Evolutionary conservation across 2,888 invertebrate species (phyloP), one percentile per base, ranked within the genome.

Genomic region (Amblyjoppa proteus): DNA sequence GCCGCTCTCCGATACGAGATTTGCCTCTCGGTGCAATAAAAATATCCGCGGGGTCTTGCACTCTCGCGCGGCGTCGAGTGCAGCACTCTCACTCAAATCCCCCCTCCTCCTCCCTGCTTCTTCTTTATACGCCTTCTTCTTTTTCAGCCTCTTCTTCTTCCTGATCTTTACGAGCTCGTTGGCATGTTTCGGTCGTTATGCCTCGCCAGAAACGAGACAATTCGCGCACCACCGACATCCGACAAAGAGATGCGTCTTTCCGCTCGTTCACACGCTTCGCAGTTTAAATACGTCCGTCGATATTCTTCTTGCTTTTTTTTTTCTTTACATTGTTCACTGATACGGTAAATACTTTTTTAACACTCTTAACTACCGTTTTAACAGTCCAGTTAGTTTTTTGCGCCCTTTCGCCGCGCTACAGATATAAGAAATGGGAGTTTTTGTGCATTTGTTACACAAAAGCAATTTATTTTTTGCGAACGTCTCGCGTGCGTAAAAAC

Each of bases 151-250:
- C 34, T 58, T 76, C 34, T 71, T 76, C 38, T 81, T 84, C 66
- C 58, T 84, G 51, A 73, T 81, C 81, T 84, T 84, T 84, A 81
- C 84, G 81, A 84, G 56, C 84, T 84, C 73, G 81, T 84, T 81
- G 84, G 81, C 81, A 68, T 53, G 77, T 84, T 81, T 81, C 81
- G 81, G 77, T 77, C 71, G 73, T 77, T 81, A 69, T 41, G 69
- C 28, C 74, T 77, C 51, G 73, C 68, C 73, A 73, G 77, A 34
- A 84, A 84, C 84, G 77, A 74, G 61, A 78, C 77, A 74, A 80
- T 84, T 84, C 80, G 53, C 76, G 80, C 75, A 56, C 16, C 41
- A 73, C 58, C 71, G 80, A 71, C 79, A 34, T 49, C 58, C 78
- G 79, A 79, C 83, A 75, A 75, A 83, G 75, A 58, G 64, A 79